A percentile compares a stretch with the other conserved stretches of the same genome.
phyloP scores from a whole-genome alignment of 1,140 invertebrate genomes.

The Calycopis cecrops region DNA sequence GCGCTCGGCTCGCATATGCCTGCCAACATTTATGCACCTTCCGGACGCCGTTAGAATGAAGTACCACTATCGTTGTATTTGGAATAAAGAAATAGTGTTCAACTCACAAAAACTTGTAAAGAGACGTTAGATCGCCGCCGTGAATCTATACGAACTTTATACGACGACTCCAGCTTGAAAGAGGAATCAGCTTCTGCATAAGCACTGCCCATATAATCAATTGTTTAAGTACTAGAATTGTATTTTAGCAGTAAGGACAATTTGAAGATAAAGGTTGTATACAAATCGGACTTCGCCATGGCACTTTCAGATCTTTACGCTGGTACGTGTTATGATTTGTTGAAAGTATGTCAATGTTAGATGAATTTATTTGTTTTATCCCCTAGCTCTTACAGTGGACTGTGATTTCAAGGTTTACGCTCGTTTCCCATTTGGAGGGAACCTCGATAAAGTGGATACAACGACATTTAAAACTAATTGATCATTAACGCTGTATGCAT shows the following conservation, averaged over 20 bases:
- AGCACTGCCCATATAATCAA: constrained; percentile 61
- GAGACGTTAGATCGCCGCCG: constrained; percentile 78
- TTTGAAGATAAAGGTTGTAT: constrained; percentile 34
- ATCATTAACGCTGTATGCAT: background rate
- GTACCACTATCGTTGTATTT: constrained; percentile 90
- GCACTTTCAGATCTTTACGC: constrained; percentile 64
- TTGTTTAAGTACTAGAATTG: constrained; percentile 42
- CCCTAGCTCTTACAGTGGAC: constrained; percentile 29
- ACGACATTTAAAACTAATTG: constrained; percentile 6
- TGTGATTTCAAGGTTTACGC: constrained; percentile 47
- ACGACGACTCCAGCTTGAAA: constrained; percentile 61
- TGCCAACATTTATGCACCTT: constrained; percentile 62
- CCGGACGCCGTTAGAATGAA: constrained; percentile 73
- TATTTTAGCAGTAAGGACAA: constrained; percentile 43
- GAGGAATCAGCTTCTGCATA: constrained; percentile 55
- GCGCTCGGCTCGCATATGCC: constrained; percentile 67
- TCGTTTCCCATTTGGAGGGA: constrained; percentile 27
- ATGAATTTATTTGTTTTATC: constrained; percentile 31
- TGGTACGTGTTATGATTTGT: constrained; percentile 47
- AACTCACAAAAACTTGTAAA: constrained; percentile 93
- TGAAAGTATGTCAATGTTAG: constrained; percentile 27
- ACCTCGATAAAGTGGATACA: background rate
- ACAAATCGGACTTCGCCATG: constrained; percentile 53
- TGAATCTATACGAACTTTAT: constrained; percentile 31
- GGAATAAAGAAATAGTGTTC: constrained; percentile 92